phyloP scores from a whole-genome alignment of 2,113 vertebrate species.

The Petromus typicus region DNA sequence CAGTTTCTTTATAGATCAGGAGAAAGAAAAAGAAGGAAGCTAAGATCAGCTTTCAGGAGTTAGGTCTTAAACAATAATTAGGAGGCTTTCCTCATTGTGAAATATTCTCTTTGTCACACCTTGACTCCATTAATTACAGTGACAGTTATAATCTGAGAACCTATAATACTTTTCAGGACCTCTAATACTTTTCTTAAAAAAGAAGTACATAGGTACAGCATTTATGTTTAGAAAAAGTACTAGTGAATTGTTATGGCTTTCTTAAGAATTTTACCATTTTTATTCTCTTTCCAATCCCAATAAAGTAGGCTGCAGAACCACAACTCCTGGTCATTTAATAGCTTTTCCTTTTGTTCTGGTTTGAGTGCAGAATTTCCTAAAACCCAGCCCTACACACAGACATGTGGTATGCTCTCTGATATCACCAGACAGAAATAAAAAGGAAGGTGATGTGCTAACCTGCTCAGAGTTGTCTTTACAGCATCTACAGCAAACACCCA shows the following conservation, averaged over 20 bases:
- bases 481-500: neutral
- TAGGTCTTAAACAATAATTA: neutral
- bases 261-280: constrained; percentile 1
- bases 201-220: neutral
- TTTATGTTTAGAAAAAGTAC: constrained; percentile 6
- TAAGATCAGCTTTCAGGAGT: neutral
- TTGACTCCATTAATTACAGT: constrained; percentile 12
- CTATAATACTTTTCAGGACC: neutral
- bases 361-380: constrained; percentile 19
- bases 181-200: neutral
- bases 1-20: neutral
- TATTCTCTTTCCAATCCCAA: neutral
- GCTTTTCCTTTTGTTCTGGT: neutral
- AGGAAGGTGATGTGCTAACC: neutral
- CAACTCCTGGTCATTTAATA: constrained; percentile 30
- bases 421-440: neutral
- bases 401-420: neutral
- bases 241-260: neutral
- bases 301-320: constrained; percentile 1
- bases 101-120: neutral
- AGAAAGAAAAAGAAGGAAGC: neutral
- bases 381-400: neutral
- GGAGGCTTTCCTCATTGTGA: neutral
- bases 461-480: neutral
- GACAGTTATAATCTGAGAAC: neutral